Evolutionary conservation across 1,140 invertebrate species (phyloP).

Genomic region (Drosophila bocqueti): DNA sequence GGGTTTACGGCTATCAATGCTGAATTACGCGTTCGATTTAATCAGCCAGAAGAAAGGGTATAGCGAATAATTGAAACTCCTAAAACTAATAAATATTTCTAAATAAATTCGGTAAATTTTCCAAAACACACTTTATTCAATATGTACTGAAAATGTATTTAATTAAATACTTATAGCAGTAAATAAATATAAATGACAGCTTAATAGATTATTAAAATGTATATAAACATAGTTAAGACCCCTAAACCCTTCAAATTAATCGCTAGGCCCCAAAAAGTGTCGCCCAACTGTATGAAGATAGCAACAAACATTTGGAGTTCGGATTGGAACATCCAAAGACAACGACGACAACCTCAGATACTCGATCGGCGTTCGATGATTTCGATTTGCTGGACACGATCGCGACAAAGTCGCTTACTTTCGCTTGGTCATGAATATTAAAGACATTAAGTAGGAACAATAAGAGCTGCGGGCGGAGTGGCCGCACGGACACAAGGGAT

Average conservation of each 20-base stretch:
- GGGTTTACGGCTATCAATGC: constrained; percentile 24
- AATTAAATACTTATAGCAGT: not conserved
- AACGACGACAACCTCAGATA: constrained; percentile 16
- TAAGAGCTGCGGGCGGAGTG: constrained; percentile 44
- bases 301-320: constrained; percentile 48
- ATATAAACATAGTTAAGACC: too few species aligned
- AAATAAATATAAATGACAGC: too few species aligned
- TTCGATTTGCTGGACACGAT: constrained; percentile 80
- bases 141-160: too few species aligned
- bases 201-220: too few species aligned
- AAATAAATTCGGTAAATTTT: not conserved
- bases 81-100: not conserved
- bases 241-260: not conserved
- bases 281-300: constrained; percentile 21
- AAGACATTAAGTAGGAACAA: constrained; percentile 84
- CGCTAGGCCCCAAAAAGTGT: not conserved
- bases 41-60: not conserved
- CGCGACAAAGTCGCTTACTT: constrained; percentile 82
- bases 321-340: constrained; percentile 24
- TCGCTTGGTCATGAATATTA: constrained; percentile 84
- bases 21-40: constrained; percentile 72
- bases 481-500: constrained; percentile 13
- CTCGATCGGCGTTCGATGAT: constrained; percentile 48
- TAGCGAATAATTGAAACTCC: constrained; percentile 24
- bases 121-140: not conserved